Conservation (phyloP, 92 coral and sea anemone species). For the Zoanthus sociatus region DNA sequence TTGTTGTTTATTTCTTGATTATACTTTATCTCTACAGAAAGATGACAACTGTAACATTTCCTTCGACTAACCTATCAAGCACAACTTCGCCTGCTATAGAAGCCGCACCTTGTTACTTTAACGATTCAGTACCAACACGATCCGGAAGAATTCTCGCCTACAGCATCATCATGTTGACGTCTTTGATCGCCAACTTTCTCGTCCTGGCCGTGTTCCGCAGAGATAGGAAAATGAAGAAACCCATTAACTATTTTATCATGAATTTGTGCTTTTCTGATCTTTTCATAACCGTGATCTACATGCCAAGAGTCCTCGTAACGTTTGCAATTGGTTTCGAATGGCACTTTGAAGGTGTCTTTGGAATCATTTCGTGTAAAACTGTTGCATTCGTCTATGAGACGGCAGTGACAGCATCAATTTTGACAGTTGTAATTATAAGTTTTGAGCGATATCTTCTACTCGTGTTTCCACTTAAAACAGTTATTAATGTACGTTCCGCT, state of each 20-base stretch:
- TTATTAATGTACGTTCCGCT: not conserved
- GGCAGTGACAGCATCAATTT: constrained; percentile 35
- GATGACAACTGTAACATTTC: not conserved
- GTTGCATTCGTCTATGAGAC: constrained; percentile 33
- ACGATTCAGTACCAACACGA: constrained; percentile 1
- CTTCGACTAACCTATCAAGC: not conserved
- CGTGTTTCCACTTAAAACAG: constrained; percentile 28
- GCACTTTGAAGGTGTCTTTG: constrained; percentile 3
- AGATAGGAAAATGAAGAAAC: constrained; percentile 38
- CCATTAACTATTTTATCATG: constrained; percentile 33
- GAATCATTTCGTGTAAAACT: constrained; percentile 21
- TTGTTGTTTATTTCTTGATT: not conserved
- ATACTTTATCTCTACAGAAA: not conserved
- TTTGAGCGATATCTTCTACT: constrained; percentile 36
- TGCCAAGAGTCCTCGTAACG: constrained; percentile 36
- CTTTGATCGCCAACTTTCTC: constrained; percentile 31
- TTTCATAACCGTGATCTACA: constrained; percentile 35
- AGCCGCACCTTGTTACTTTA: constrained; percentile 29
- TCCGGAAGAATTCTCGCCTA: constrained; percentile 19
- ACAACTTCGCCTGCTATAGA: not conserved
- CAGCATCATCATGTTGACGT: constrained; percentile 21
- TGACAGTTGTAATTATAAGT: constrained; percentile 36
- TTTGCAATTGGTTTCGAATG: constrained; percentile 43
- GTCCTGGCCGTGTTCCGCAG: constrained; percentile 19
- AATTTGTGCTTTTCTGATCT: constrained; percentile 35